Evolutionary conservation across 2,113 vertebrate genomes (phyloP).

Genomic region (Oncorhynchus nerka): DNA sequence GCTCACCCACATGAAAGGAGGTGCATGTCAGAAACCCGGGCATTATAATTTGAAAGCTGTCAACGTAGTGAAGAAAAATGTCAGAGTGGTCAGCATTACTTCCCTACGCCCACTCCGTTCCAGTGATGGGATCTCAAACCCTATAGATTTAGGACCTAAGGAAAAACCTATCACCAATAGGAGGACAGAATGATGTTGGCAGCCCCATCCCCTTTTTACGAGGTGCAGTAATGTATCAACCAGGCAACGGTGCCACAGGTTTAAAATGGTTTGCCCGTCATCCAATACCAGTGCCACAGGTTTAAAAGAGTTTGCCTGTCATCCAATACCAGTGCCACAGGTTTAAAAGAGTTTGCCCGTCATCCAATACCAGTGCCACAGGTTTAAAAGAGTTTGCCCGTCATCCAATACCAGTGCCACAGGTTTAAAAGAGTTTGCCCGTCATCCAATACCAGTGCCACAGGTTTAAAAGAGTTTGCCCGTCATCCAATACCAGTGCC

Average conservation of each 20-base stretch:
- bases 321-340: neutral
- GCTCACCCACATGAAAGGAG: constrained; percentile 63
- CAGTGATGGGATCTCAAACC: constrained; percentile 8
- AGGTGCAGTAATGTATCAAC: constrained; percentile 36
- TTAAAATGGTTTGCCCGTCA: constrained; percentile 33
- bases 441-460: constrained; percentile 4
- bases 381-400: constrained; percentile 38
- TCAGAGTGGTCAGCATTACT: constrained; percentile 27
- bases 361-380: neutral
- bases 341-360: constrained; percentile 39
- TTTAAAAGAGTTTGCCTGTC: constrained; percentile 37
- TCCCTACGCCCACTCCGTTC: constrained; percentile 8
- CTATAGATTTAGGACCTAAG: constrained; percentile 15
- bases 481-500: constrained; percentile 7
- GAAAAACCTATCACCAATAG: neutral
- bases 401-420: constrained; percentile 1
- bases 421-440: constrained; percentile 37
- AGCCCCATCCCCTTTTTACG: constrained; percentile 43
- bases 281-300: neutral
- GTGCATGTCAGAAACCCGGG: constrained; percentile 48
- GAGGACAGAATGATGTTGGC: constrained; percentile 5
- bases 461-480: constrained; percentile 35
- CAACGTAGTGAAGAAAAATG: constrained; percentile 43
- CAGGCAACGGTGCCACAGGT: constrained; percentile 40
- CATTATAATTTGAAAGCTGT: constrained; percentile 60